phyloP scores from a whole-genome alignment of 2,113 vertebrate genomes.

The Orcinus orca region DNA sequence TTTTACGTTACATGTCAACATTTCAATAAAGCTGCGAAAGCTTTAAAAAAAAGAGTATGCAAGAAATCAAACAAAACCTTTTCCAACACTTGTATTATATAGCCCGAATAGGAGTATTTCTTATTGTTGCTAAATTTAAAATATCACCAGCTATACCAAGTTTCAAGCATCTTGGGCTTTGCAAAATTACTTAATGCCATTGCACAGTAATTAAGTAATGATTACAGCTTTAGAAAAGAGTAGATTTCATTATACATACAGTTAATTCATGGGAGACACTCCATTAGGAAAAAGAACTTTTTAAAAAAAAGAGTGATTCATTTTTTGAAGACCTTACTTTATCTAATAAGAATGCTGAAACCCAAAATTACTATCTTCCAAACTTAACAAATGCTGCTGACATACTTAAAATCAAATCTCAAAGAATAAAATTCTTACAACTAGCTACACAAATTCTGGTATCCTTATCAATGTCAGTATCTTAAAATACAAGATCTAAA shows the following conservation, averaged over 20 bases:
- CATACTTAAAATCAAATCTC: not conserved
- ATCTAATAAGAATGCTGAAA: not conserved
- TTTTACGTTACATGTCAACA: not conserved
- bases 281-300: not conserved
- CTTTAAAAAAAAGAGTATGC: not conserved
- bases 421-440: conserved; percentile 10
- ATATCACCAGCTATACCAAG: not conserved
- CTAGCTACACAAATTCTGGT: not conserved
- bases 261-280: not conserved
- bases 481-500: not conserved
- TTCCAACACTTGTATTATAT: not conserved
- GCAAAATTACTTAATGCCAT: not conserved
- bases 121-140: conserved; percentile 9
- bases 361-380: not conserved
- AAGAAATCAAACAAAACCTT: not conserved
- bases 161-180: not conserved
- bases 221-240: not conserved
- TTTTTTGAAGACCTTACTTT: not conserved
- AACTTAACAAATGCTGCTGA: conserved; percentile 16
- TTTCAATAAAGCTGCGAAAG: not conserved
- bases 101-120: not conserved
- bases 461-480: not conserved
- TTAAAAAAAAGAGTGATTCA: not conserved
- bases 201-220: not conserved
- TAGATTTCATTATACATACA: not conserved